A percentile compares a stretch with the other conserved stretches of the same genome.
phyloP scores from a whole-genome alignment of 2,888 invertebrate species.

The Eretmocerus hayati region DNA sequence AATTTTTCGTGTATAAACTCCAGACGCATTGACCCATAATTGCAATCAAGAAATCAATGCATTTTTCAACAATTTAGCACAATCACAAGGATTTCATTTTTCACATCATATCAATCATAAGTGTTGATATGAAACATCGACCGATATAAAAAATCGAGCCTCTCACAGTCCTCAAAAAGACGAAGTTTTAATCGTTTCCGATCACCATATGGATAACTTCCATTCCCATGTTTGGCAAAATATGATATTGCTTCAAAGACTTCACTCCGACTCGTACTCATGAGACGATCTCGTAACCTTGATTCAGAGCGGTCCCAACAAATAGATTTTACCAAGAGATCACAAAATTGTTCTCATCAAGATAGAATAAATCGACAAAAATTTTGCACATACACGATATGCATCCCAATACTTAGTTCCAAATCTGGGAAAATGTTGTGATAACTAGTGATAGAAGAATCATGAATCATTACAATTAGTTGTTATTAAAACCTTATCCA shows the following conservation, averaged over 20 bases:
- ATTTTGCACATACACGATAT: too few species aligned
- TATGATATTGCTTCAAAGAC: constrained; percentile 20
- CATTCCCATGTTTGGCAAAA: constrained; percentile 15
- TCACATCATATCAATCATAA: constrained; percentile 14
- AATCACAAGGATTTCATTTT: constrained; percentile 13
- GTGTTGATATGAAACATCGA: constrained; percentile 22
- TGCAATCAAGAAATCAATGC: constrained; percentile 13
- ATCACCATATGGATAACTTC: not conserved
- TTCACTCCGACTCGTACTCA: too few species aligned
- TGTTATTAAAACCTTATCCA: not conserved
- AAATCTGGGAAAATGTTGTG: not conserved
- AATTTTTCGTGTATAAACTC: constrained; percentile 14
- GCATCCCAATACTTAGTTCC: not conserved
- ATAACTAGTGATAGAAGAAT: not conserved
- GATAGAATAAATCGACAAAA: too few species aligned
- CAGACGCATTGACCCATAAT: constrained; percentile 12
- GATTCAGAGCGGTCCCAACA: too few species aligned
- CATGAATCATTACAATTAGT: not conserved
- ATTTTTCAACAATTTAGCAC: constrained; percentile 17
- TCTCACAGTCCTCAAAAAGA: constrained; percentile 20
- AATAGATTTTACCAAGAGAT: too few species aligned
- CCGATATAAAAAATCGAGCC: constrained; percentile 26
- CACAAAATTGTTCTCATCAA: too few species aligned
- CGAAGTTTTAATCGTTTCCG: not conserved
- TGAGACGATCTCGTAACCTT: too few species aligned